These are phyloP conservation scores for Apteryx owenii DNA, from an alignment of 2,113 vertebrate genomes.

Conservation along the genomic window DNA sequence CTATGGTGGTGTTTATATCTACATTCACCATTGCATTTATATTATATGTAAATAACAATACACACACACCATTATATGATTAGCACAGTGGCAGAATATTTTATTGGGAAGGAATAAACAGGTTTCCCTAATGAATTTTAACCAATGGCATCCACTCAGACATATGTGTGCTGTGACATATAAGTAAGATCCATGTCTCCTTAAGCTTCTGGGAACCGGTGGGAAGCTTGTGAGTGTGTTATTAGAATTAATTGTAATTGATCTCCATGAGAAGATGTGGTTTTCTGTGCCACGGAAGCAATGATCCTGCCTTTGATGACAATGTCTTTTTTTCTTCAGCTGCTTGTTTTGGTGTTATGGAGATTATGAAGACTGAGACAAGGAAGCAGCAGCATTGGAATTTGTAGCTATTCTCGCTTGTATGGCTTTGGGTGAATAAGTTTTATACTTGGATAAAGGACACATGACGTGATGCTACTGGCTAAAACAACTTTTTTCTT, in stretches of 20 bases:
- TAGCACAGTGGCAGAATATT: not conserved
- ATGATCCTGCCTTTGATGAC: not conserved
- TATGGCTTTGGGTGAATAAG: not conserved
- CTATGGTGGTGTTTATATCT: not conserved
- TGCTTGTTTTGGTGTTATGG: not conserved
- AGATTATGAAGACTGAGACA: not conserved
- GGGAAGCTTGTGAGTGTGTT: not conserved
- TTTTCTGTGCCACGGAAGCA: not conserved
- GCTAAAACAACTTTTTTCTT: not conserved
- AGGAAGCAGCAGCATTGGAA: not conserved
- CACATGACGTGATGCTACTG: not conserved
- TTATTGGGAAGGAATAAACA: not conserved
- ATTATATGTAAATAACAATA: fast-evolving
- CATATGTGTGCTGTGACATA: not conserved
- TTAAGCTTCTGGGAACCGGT: not conserved
- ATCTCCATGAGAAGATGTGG: not conserved
- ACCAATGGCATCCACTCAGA: not conserved
- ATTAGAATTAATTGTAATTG: not conserved
- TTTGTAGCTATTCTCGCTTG: not conserved
- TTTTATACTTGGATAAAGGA: not conserved
- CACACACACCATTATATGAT: not conserved
- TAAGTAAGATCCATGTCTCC: not conserved
- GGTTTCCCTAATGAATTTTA: not conserved
- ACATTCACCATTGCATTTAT: not conserved
- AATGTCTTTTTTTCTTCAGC: not conserved